phyloP scores from a whole-genome alignment of 2,797 vertebrate genomes.

The Acrocephalus scirpaceus region DNA sequence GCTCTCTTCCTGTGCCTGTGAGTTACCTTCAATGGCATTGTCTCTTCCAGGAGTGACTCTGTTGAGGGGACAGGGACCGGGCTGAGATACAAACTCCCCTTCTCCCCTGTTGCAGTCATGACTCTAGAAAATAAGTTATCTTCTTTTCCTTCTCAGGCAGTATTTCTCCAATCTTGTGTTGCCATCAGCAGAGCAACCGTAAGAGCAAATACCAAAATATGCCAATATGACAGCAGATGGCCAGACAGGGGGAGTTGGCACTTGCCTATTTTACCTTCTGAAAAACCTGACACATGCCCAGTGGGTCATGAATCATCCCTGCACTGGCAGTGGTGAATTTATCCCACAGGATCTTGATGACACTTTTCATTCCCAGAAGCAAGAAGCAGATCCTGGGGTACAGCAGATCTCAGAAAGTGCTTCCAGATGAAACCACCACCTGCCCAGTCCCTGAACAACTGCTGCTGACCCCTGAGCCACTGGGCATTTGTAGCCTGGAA shows the following conservation, averaged over 20 bases:
- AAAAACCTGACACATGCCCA: not conserved
- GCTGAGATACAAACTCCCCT: not conserved
- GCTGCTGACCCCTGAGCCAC: not conserved
- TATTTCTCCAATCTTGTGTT: not conserved
- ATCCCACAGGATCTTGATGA: not conserved
- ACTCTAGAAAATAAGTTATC: not conserved
- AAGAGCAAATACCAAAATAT: not conserved
- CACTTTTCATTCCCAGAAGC: not conserved
- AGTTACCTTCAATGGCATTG: not conserved
- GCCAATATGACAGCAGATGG: not conserved
- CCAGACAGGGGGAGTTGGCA: not conserved
- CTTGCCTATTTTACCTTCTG: not conserved
- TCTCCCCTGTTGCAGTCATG: not conserved
- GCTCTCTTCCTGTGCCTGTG: not conserved
- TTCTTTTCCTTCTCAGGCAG: not conserved
- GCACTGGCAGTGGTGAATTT: not conserved
- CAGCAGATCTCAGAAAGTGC: not conserved
- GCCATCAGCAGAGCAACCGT: not conserved
- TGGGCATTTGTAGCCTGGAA: not conserved
- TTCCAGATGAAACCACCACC: not conserved
- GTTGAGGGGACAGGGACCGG: not conserved
- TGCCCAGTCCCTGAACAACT: not conserved
- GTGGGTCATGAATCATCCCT: not conserved
- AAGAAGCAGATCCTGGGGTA: not conserved
- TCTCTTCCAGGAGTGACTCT: not conserved